These are phyloP conservation scores for Grammomys surdaster DNA, from an alignment of 2,113 vertebrate species.

Conservation along the genomic window DNA sequence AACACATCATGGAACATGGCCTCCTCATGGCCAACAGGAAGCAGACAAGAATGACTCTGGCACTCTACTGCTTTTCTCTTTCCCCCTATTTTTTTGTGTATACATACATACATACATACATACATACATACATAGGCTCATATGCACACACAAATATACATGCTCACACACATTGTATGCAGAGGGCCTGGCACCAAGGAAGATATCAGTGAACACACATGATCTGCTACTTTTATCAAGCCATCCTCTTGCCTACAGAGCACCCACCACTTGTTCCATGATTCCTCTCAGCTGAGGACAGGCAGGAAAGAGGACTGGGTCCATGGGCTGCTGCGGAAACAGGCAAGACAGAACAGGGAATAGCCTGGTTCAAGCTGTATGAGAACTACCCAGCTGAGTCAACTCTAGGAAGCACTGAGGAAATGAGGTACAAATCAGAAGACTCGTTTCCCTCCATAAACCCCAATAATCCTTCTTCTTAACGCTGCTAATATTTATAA, in stretches of 20 bases:
- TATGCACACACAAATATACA: neutral
- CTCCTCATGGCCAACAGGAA: no score
- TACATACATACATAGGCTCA: no score
- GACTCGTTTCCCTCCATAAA: neutral
- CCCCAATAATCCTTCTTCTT: neutral
- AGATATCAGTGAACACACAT: fast-evolving
- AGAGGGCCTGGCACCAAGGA: fast-evolving
- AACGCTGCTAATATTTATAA: neutral
- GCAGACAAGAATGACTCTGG: neutral
- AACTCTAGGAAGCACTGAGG: neutral
- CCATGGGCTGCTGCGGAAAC: fast-evolving
- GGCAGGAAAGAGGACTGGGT: neutral
- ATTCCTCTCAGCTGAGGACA: neutral
- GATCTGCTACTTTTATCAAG: fast-evolving
- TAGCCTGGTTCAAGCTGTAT: neutral
- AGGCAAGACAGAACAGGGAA: fast-evolving
- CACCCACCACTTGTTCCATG: no score
- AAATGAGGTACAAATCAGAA: neutral
- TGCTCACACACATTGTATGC: neutral
- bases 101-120: neutral
- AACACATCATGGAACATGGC: neutral
- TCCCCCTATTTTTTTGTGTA: no score
- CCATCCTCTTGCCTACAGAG: neutral
- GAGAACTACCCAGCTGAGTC: neutral
- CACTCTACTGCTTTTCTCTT: no score